Evolutionary conservation across 2,888 invertebrate species (phyloP), one percentile per base, ranked within the genome.

Genomic region (Microctonus hyperodae): DNA sequence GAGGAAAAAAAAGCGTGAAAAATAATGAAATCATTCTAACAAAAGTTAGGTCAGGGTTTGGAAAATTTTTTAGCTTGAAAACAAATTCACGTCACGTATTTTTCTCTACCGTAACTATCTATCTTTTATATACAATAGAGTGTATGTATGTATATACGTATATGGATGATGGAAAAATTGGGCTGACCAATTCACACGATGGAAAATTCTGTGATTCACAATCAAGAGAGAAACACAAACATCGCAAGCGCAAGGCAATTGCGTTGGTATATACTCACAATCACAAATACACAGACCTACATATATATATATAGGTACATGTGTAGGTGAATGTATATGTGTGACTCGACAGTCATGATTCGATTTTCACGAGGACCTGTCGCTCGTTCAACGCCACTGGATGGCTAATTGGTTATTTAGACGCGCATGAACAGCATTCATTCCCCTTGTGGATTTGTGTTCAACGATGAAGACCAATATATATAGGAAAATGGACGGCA

Each of bases 41-140:
- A n/a, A 55, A 55, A 55, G 50, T 37, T 35, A 61, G 59, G 65
- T 60, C 64, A 58, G 71, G 69, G 67, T 70, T 73, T 28, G 71
- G n/a, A n/a, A n/a, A 67, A 60, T 63, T 63, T 65, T 61, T 57
- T 40, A 35, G 31, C 55, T 55, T n/a, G 10, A 48, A 67, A 66
- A 55, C 63, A 70, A 66, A 75, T 75, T 75, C 73, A 56, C 58
- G 72, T 70, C 75, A 75, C 75, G 74, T 68, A 69, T 64, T 44
- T 64, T 53, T 60, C 62, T 68, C 68, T 60, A 23, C 48, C 13
- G 20, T 53, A 25, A 16, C 67, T 70, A 75, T 75, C 71, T 67
- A 67, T 75, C 75, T 74, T 74, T 74, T 72, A 74, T 72, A 73
- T 65, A 69, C 69, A 16, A 5, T 35, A 7, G 28, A 5, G 3